Evolutionary conservation across 2,797 vertebrate genomes (phyloP).

Genomic region (Momotus momota): DNA sequence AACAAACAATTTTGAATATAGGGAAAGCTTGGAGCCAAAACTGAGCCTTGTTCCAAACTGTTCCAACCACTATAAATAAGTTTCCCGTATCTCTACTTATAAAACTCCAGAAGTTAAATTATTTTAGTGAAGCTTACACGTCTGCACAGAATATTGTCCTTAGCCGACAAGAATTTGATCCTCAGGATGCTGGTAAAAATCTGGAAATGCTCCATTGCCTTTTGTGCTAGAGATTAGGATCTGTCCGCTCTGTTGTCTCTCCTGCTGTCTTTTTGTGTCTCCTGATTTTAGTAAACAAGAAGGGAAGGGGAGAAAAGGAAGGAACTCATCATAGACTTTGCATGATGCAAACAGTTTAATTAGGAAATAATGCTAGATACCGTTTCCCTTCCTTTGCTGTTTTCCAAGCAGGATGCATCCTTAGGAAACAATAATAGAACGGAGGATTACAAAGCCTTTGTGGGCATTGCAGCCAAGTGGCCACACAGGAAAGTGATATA

Average conservation of each 20-base stretch:
- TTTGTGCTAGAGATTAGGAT: conserved; percentile 45
- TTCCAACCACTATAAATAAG: neutral
- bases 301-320: conserved; percentile 58
- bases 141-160: neutral
- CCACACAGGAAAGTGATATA: conserved; percentile 67
- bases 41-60: neutral
- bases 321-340: conserved; percentile 59
- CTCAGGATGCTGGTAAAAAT: conserved; percentile 10
- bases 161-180: neutral
- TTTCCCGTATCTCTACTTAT: neutral
- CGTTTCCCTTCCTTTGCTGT: conserved; percentile 64
- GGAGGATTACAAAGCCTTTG: conserved; percentile 53
- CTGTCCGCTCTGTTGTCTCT: neutral
- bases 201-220: conserved; percentile 14
- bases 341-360: conserved; percentile 68
- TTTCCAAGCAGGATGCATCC: conserved; percentile 71
- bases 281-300: conserved; percentile 57
- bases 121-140: neutral
- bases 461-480: conserved; percentile 43
- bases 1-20: neutral
- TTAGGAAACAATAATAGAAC: conserved; percentile 70
- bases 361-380: conserved; percentile 67
- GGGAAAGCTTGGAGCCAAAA: neutral
- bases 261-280: conserved; percentile 24
- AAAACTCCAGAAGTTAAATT: neutral